Evolutionary conservation across 2,888 invertebrate genomes (phyloP), one percentile per base, ranked within the genome.

Genomic region (Euspilapteryx auroguttella): DNA sequence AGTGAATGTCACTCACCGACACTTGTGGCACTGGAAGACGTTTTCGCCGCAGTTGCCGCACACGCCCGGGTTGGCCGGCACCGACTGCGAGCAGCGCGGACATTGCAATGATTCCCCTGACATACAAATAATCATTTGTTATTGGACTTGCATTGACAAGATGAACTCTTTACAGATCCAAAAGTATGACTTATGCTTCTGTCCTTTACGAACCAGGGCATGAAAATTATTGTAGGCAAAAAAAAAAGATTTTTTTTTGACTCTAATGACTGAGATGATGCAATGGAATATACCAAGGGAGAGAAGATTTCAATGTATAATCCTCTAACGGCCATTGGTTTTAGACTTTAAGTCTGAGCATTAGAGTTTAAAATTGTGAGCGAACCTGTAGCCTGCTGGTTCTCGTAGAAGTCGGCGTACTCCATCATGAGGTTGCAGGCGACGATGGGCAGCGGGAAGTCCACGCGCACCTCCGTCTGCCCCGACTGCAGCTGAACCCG

Each of bases 351-450:
- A n/a, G n/a, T n/a, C n/a, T n/a, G n/a, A n/a, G n/a, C n/a, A n/a
- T n/a, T n/a, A n/a, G n/a, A n/a, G n/a, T n/a, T n/a, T n/a, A n/a
- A n/a, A n/a, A n/a, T n/a, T n/a, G n/a, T n/a, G n/a, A n/a, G n/a
- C n/a, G n/a, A n/a, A 40, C 93, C 89, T 0, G 92, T 92, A 0
- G 91, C 90, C 45, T 92, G 92, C 33, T 94, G 87, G 43, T 96
- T 95, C 56, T 98, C 98, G 52, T 94, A 96, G 63, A 98, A 97
- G 50, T 98, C 97, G 0, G 94, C 89, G 59, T 97, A 98, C 61
- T 99, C 98, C 53, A 99, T 88, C 94, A 98, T 97, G 33, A 99
- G 76, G 65, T 98, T 98, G 54, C 97, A 97, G 0, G 98, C 97
- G 3, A 96, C 91, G 32, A 99, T 96, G 0, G 98, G 97, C 32